These are phyloP conservation scores for Bacillus rossius DNA, from an alignment of 1,140 invertebrate species.

Conservation along the genomic window DNA sequence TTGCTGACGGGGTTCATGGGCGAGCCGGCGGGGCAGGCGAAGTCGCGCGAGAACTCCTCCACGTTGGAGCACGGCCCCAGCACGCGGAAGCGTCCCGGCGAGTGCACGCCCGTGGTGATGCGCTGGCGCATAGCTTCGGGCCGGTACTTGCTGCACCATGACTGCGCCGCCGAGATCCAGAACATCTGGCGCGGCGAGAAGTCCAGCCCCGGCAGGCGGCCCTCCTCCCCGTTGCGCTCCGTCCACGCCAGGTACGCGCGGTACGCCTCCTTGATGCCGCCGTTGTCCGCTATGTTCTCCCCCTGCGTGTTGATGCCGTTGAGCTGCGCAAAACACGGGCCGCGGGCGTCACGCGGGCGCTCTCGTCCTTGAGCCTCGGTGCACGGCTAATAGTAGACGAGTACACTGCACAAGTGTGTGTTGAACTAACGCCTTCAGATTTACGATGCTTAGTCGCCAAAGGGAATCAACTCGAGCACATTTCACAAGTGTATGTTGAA, in stretches of 20 bases:
- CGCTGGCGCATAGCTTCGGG: conserved; percentile 63
- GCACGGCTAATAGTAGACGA: too few relatives aligned
- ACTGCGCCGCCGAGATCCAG: conserved; percentile 55
- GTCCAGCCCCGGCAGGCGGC: conserved; percentile 52
- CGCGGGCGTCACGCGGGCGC: too few relatives aligned
- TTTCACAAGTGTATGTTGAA: too few relatives aligned
- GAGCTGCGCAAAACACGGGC: conserved; percentile 45
- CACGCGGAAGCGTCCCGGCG: conserved; percentile 50
- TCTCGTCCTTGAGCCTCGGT: too few relatives aligned
- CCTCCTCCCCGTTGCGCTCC: conserved; percentile 58
- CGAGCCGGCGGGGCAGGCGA: conserved; percentile 51
- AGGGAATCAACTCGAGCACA: too few relatives aligned
- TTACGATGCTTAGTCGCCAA: too few relatives aligned
- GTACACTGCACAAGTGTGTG: too few relatives aligned
- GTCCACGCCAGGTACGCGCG: conserved; percentile 69
- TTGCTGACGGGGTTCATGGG: conserved; percentile 60
- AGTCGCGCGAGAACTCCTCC: conserved; percentile 56
- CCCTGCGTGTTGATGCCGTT: conserved; percentile 85
- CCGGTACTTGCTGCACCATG: conserved; percentile 60
- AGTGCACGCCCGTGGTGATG: conserved; percentile 57
- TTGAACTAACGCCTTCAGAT: too few relatives aligned
- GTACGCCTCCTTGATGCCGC: conserved; percentile 83
- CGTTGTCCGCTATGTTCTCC: conserved; percentile 92
- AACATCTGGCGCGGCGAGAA: conserved; percentile 49
- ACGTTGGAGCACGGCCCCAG: conserved; percentile 62